Base-by-base conservation (phyloP, 2,113 vertebrate genomes). In the Corythoichthys haematopterus region DNA sequence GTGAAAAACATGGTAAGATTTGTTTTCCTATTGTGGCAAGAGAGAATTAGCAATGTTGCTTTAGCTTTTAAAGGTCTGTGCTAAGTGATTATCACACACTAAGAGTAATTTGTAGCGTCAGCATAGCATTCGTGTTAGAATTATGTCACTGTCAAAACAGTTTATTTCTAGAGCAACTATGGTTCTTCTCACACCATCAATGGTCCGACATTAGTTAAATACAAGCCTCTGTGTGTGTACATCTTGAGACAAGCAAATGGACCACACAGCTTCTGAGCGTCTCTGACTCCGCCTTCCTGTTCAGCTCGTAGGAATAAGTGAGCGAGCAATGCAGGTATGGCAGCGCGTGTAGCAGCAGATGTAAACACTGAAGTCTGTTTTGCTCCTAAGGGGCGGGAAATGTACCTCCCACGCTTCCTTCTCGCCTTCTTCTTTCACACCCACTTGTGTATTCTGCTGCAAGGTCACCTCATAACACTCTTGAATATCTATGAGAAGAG, bases 381-480 rank as follows among this genome's bases (percentile, higher is more conserved):
- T 65, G 16, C 64, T 69, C 53, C 35, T 20, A 74, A 65, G 64
- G 83, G 82, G 35, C 61, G 43, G 58, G 45, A 75, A 76, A 78
- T 79, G 87, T 89, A 91, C 92, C 89, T 91, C 88, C 76, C 71
- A 79, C 65, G 40, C 83, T 70, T 88, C 71, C 47, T 83, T 74
- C 52, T 68, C 64, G 77, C 74, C 65, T 20, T 87, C 86, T 68
- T 88, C 85, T 76, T 81, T 84, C 65, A 74, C 83, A 60, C 78
- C 85, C 81, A 85, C 82, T 51, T 80, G 79, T 40, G 83, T 62
- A 72, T 88, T 91, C 64, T 89, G 85, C 59, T 89, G 87, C 85
- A 93, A 86, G 79, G 92, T 92, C 83, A 91, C 87, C 82, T 92
- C 90, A 81, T 93, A 93, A 85, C 91, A 93, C 84, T 91, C 91